Percentiles rank a stretch among this genome's conserved stretches.
These are phyloP conservation scores for Amphilophus citrinellus DNA, from an alignment of 2,113 vertebrate species.

Conservation along the genomic window DNA sequence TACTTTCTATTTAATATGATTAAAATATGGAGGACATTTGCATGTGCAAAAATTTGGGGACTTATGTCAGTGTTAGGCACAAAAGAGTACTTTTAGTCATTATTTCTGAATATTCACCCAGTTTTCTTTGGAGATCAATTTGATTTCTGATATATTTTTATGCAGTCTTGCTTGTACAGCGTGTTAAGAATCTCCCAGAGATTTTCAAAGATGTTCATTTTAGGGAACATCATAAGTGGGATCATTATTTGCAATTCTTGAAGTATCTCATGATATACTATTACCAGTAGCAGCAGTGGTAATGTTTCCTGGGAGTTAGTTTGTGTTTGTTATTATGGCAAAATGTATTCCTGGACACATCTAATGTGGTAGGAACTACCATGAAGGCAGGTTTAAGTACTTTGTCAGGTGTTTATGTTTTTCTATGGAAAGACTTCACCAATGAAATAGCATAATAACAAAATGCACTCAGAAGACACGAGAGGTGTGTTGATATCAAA, in stretches of 20 bases:
- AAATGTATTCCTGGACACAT: neutral
- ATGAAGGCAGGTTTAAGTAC: neutral
- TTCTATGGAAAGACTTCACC: neutral
- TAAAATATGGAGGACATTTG: too few relatives aligned
- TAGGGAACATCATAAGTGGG: too few relatives aligned
- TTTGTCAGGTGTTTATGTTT: neutral
- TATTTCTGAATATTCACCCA: neutral
- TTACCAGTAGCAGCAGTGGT: neutral
- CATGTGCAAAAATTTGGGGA: too few relatives aligned
- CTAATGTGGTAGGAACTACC: neutral
- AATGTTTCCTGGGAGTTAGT: neutral
- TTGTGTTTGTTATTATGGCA: neutral
- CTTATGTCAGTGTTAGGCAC: too few relatives aligned
- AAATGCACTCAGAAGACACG: rapidly evolving
- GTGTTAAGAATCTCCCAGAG: rapidly evolving
- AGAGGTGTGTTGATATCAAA: neutral
- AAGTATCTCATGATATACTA: rapidly evolving
- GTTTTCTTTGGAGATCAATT: neutral
- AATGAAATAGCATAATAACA: neutral
- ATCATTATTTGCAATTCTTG: neutral
- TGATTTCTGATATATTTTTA: neutral
- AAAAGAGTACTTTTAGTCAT: neutral
- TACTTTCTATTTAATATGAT: too few relatives aligned
- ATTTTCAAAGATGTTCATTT: neutral
- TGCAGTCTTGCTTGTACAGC: neutral